A percentile compares a stretch with the other conserved stretches of the same genome.
Evolutionary conservation across 2,888 invertebrate genomes (phyloP).

Genomic region (Nymphalis polychloros): DNA sequence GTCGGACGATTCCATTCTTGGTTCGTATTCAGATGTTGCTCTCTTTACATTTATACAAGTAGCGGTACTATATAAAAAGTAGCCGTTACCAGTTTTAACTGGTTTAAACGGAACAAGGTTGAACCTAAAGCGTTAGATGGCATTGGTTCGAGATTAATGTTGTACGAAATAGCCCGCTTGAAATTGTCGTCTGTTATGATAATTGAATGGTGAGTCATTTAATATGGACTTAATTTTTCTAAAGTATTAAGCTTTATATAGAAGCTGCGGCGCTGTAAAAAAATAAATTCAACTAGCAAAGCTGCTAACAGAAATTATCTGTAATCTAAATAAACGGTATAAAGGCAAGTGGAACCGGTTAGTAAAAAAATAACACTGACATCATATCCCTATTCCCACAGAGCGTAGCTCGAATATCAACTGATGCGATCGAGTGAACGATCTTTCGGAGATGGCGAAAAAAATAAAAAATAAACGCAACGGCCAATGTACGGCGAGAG

Average conservation of each 20-base stretch:
- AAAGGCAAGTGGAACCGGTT: conserved; percentile 44
- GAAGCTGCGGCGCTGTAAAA: background rate
- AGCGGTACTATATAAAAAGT: conserved; percentile 66
- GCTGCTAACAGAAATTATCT: conserved; percentile 30
- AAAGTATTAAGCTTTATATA: background rate
- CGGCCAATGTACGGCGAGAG: conserved; percentile 72
- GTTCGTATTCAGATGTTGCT: conserved; percentile 62
- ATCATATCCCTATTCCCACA: conserved; percentile 72
- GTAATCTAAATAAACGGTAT: conserved; percentile 62
- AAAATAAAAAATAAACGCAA: conserved; percentile 53
- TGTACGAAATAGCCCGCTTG: conserved; percentile 45
- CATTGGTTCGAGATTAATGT: conserved; percentile 55
- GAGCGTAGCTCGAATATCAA: conserved; percentile 48
- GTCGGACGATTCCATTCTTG: conserved; percentile 46
- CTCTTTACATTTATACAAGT: conserved; percentile 57
- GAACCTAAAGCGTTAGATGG: conserved; percentile 55
- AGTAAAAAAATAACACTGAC: conserved; percentile 55
- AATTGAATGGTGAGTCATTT: conserved; percentile 19
- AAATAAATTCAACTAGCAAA: conserved; percentile 24
- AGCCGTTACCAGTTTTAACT: conserved; percentile 55
- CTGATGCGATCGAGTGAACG: conserved; percentile 61
- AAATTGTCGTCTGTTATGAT: conserved; percentile 27
- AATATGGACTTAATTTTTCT: background rate
- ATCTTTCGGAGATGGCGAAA: conserved; percentile 53
- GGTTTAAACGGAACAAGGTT: conserved; percentile 61